Evolutionary conservation across 92 coral and sea anemone species (phyloP).

Genomic region (Umimayanthus kanabou): DNA sequence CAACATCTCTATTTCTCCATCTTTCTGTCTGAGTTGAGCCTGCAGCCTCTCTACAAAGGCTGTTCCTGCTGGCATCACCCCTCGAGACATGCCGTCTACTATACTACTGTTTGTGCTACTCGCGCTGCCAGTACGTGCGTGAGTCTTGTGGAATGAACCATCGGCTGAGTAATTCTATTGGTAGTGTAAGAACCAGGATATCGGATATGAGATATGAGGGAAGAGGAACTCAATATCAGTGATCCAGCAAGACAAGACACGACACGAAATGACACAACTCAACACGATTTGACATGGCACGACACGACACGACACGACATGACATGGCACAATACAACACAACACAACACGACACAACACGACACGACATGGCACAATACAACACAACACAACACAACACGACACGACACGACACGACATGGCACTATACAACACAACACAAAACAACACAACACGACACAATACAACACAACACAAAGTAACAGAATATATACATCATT

Average conservation of each 20-base stretch:
- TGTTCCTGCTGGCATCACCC: constrained; percentile 75
- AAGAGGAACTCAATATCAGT: neutral
- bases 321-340: neutral
- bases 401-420: too few species aligned
- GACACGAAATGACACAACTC: neutral
- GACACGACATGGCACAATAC: neutral
- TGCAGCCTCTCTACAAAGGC: constrained; percentile 87
- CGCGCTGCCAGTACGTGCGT: constrained; percentile 54
- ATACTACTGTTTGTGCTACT: constrained; percentile 70
- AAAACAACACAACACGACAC: neutral
- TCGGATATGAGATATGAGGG: neutral
- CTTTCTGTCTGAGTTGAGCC: constrained; percentile 95
- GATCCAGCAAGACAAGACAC: neutral
- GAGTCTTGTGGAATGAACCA: constrained; percentile 49
- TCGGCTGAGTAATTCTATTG: constrained; percentile 49
- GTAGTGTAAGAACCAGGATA: neutral
- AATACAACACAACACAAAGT: neutral
- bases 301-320: neutral
- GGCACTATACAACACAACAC: too few species aligned
- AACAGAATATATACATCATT: neutral
- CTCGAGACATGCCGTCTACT: constrained; percentile 72
- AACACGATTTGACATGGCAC: neutral
- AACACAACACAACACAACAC: too few species aligned
- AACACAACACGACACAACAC: neutral
- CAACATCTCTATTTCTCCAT: constrained; percentile 91